phyloP scores from a whole-genome alignment of 2,888 invertebrate genomes.

The Idaea straminata region DNA sequence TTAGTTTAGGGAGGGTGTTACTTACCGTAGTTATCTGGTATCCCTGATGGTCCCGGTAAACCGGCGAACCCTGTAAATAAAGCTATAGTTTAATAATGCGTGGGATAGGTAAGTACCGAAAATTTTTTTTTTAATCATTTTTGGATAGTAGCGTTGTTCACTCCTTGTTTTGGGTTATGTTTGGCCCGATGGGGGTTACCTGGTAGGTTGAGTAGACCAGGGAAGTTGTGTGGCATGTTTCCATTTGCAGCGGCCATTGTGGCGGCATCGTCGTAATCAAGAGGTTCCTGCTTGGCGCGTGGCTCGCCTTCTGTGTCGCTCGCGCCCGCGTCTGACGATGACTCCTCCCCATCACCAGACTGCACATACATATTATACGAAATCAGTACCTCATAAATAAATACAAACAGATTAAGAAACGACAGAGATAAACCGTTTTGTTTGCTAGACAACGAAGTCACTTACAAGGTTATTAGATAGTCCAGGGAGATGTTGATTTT shows the following conservation, averaged over 20 bases:
- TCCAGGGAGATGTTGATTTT: constrained; percentile 79
- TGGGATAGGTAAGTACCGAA: neutral
- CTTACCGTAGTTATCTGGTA: constrained; percentile 92
- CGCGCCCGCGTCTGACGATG: constrained; percentile 90
- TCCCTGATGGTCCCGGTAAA: constrained; percentile 92
- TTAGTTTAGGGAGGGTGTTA: constrained; percentile 46
- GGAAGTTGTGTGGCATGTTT: constrained; percentile 86
- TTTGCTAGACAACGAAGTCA: neutral
- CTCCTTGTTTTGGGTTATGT: neutral
- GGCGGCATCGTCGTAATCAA: constrained; percentile 85
- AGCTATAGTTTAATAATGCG: constrained; percentile 6
- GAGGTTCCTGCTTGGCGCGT: constrained; percentile 86
- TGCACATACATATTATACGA: constrained; percentile 18
- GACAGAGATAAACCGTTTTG: neutral
- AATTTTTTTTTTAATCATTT: neutral
- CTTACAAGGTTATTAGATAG: constrained; percentile 76
- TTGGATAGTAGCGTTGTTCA: too few relatives aligned
- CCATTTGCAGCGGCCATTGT: constrained; percentile 83
- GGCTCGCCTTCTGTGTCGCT: constrained; percentile 84
- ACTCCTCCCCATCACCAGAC: constrained; percentile 87
- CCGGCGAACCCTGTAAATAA: constrained; percentile 83
- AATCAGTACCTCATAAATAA: neutral
- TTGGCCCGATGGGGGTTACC: constrained; percentile 63
- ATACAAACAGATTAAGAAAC: neutral
- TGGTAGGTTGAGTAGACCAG: constrained; percentile 90